A percentile compares a stretch with the other conserved stretches of the same genome.
Conservation (phyloP, 2,113 vertebrate species). For the Oncorhynchus tshawytscha region DNA sequence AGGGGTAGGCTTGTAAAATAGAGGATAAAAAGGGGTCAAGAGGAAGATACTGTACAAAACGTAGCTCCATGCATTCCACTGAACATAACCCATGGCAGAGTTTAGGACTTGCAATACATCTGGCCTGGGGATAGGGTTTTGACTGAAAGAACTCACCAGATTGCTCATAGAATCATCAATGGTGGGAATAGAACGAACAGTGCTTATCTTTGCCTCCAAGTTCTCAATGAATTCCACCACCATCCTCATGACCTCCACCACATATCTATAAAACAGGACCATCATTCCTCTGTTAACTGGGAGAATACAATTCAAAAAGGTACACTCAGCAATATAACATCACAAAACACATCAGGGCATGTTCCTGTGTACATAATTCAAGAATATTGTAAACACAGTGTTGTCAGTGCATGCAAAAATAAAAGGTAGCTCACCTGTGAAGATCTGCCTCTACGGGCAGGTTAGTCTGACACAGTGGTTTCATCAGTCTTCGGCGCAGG, state of each 20-base stretch:
- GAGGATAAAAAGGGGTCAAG: too few species aligned
- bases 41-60: too few species aligned
- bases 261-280: constrained; percentile 65
- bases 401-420: not conserved
- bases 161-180: constrained; percentile 60
- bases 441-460: constrained; percentile 82
- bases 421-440: constrained; percentile 77
- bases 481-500: constrained; percentile 82
- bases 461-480: constrained; percentile 76
- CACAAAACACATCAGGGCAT: not conserved
- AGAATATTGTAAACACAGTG: not conserved
- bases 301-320: too few species aligned
- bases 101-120: not conserved
- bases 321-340: not conserved
- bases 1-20: too few species aligned
- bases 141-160: constrained; percentile 76
- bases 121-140: not conserved
- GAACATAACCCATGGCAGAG: not conserved
- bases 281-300: not conserved
- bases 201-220: constrained; percentile 79
- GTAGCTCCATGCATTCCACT: too few species aligned
- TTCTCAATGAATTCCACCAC: constrained; percentile 81
- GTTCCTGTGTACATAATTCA: not conserved
- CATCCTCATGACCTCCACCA: constrained; percentile 77
- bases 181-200: constrained; percentile 64